Percentiles rank a stretch among this genome's conserved stretches.
Conservation (phyloP, 1,140 invertebrate genomes). For the Neoseiulus cucumeris region DNA sequence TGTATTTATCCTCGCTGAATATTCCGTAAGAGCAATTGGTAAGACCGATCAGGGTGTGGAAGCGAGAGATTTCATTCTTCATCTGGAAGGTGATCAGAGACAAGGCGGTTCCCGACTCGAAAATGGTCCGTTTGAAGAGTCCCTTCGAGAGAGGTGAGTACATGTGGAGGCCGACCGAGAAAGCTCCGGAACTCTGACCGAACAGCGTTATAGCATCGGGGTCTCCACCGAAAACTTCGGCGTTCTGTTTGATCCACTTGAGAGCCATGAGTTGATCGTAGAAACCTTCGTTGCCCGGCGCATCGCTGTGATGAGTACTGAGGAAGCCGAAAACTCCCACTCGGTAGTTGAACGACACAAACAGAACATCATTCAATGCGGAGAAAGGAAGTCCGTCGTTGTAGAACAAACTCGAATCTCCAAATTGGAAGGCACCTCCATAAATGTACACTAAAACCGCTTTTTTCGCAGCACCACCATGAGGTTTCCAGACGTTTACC, state of each 20-base stretch:
- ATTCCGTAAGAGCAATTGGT: not conserved
- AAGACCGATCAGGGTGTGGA: not conserved
- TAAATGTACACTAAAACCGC: not conserved
- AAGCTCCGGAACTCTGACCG: constrained; percentile 23
- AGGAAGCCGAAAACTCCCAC: constrained; percentile 19
- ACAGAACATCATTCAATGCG: constrained; percentile 12
- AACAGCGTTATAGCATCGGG: constrained; percentile 22
- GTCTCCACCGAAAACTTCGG: constrained; percentile 22
- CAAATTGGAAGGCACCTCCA: not conserved
- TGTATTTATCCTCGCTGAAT: not conserved
- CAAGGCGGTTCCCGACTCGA: not conserved
- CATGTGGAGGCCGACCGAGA: not conserved
- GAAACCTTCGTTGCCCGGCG: constrained; percentile 17
- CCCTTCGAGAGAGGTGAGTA: constrained; percentile 2
- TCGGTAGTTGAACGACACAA: constrained; percentile 17
- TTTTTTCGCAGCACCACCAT: not conserved
- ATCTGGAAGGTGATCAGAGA: not conserved
- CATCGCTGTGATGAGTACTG: constrained; percentile 11
- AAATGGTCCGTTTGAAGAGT: constrained; percentile 8
- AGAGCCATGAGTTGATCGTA: constrained; percentile 21
- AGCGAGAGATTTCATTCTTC: constrained; percentile 9
- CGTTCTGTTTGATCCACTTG: not conserved
- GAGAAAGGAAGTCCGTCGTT: constrained; percentile 8
- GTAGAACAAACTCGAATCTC: not conserved
- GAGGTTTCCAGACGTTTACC: constrained; percentile 3